Base-by-base conservation (phyloP, 2,888 invertebrate species). In the Caenorhabditis sinica region DNA sequence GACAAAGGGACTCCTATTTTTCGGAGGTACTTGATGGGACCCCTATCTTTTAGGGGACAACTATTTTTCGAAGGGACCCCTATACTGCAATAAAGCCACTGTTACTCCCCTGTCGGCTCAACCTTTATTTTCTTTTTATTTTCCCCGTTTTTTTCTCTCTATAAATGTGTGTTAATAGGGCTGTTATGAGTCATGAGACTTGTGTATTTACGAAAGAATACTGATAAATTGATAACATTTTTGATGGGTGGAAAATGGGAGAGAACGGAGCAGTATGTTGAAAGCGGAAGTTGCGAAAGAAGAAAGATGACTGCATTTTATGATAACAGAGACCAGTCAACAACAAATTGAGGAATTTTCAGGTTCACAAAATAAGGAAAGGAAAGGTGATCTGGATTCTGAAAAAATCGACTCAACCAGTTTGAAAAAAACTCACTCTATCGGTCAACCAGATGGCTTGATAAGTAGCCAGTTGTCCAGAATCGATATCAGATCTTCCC, bases 401-500 rank as follows among this genome's bases (percentile, higher is more conserved):
- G 17, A 11, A 40, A 2, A 23, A 23, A 40, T 40, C n/a, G n/a
- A n/a, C 13, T 40, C 13, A 6, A 33, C 33, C 33, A 40, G 6
- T n/a, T n/a, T 4, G 20, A 60, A 53, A 43, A 28, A 61, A n/a
- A 76, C 83, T 56, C 28, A 94, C 97, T 97, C 93, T 97, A 0
- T 96, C 96, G 73, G 98, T 93, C 6, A 97, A 85, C 92, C 92
- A 92, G 60, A 92, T 88, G 17, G 87, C 87, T 83, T 92, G 92
- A 81, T 92, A 92, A 11, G 92, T 92, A 17, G 92, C 90, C 83
- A 91, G 68, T 75, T 92, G 91, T 61, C 91, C 91, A n/a, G 90
- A 88, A 73, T 91, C 91, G 68, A 92, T 85, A 82, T 92, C 92
- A n/a, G 92, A 90, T 74, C 92, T 76, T 49, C 92, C 92, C 0